Base-by-base conservation (phyloP, 2,797 vertebrate genomes). In the Anas flavirostris region DNA sequence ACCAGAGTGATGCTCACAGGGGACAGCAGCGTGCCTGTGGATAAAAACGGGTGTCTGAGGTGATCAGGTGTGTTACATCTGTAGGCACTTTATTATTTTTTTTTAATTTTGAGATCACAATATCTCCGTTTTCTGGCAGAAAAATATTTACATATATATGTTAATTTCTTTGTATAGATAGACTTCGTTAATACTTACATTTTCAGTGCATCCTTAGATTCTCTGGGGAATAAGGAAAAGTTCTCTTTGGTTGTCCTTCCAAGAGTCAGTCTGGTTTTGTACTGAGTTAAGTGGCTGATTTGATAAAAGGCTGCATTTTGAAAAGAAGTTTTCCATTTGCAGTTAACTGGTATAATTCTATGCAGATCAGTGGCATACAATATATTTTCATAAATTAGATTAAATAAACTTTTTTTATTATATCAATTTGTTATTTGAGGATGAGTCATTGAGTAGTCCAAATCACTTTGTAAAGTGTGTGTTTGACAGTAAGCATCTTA, bases 21-120 rank as follows among this genome's bases (percentile, higher is more conserved):
- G 22, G 15, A 12, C n/a, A 2, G 1, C 26, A 5, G 14, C 17
- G 35, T 48, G 17, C 35, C 23, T 8, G 29, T 7, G 50, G 55
- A 22, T 48, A 48, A 55, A 69, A 50, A 0, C 0, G 1, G 35
- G 39, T 1, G 0, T 4, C 25, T 50, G 59, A 37, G 33, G 6
- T 22, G 53, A 7, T 39, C 28, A n/a, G 48, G 14, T 2, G 0
- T 21, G n/a, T 50, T 46, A 13, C 0, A 0, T 28, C 64, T 68
- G 44, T 23, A 17, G 44, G 26, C 35, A 35, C 16, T 16, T 39
- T 28, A 26, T 39, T 56, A 12, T 31, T 22, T 21, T 23, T 22
- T 43, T 68, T 50, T 58, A 16, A 29, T 28, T 64, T 31, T 7
- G 28, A 69, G 23, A 50, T n/a, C 39, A 31, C 35, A 11, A 25